Base-by-base conservation (phyloP, 2,113 vertebrate species). In the Varanus salvator region DNA sequence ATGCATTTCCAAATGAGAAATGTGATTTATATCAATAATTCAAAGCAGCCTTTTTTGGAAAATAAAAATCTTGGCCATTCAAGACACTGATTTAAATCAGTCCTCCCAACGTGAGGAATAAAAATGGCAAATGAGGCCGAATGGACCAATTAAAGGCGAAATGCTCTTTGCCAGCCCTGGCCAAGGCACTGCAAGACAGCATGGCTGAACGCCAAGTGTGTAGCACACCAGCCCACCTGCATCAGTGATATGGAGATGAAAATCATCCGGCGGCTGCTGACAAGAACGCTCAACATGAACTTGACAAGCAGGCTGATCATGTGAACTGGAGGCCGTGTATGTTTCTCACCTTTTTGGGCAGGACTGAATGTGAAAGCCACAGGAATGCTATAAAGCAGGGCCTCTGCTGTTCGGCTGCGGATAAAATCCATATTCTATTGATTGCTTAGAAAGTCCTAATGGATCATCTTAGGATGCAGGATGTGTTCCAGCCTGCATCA, bases 371-470 rank as follows among this genome's bases (percentile, higher is more conserved):
- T 85, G 3, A 57, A 91, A 92, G 85, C 17, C 0, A 60, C 84
- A 54, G 80, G 77, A 85, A 19, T 81, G 86, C 87, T 89, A 31
- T 66, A 78, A 87, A 91, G 60, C 2, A 60, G 90, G 27, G 93
- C 72, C 69, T 72, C 12, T 11, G 48, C 11, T 4, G 80, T 0
- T 29, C 89, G 87, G 34, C 75, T 64, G 76, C 0, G 2, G 89
- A 75, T 85, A 83, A 92, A 91, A 94, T 83, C 89, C 48, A 90
- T 85, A 74, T 64, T 64, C 88, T 91, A 34, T 5, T 15, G 87
- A 93, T 83, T 14, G 0, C 89, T 89, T 88, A 14, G 71, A 86
- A 91, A 93, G 87, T 71, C 84, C 81, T 93, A 25, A 90, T 2
- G 75, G 93, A 85, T 95, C 9, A 0, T 89, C 91, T 88, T 54